Evolutionary conservation across 2,113 vertebrate genomes (phyloP).

Genomic region (Rhabdomys dilectus): DNA sequence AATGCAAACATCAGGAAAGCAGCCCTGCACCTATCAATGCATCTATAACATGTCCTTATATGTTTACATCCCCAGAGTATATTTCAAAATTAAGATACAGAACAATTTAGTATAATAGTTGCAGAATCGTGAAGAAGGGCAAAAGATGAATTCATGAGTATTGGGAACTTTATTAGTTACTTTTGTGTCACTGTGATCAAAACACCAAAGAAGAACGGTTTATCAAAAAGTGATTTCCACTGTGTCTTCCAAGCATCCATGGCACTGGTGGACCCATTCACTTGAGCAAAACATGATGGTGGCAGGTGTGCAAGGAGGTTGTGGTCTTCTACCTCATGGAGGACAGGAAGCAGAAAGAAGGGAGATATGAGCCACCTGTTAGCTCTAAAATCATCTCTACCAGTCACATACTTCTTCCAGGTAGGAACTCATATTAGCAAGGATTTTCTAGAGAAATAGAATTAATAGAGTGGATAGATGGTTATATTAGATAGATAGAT

Average conservation of each 20-base stretch:
- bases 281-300: background rate
- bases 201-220: background rate
- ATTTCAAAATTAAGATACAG: background rate
- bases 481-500: background rate
- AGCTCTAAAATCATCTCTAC: background rate
- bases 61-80: background rate
- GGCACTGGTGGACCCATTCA: no score
- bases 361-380: no score
- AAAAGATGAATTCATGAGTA: no score
- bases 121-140: background rate
- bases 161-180: background rate
- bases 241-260: no score
- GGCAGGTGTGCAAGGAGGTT: no score
- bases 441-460: background rate
- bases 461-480: background rate
- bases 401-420: background rate
- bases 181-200: background rate
- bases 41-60: background rate
- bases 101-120: background rate
- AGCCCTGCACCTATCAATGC: background rate
- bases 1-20: background rate
- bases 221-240: background rate
- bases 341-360: no score
- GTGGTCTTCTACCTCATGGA: no score
- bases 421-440: background rate